A percentile compares a stretch with the other conserved stretches of the same genome.
phyloP scores from a whole-genome alignment of 2,797 vertebrate species.

The Parauchenoglanis ngamensis region DNA sequence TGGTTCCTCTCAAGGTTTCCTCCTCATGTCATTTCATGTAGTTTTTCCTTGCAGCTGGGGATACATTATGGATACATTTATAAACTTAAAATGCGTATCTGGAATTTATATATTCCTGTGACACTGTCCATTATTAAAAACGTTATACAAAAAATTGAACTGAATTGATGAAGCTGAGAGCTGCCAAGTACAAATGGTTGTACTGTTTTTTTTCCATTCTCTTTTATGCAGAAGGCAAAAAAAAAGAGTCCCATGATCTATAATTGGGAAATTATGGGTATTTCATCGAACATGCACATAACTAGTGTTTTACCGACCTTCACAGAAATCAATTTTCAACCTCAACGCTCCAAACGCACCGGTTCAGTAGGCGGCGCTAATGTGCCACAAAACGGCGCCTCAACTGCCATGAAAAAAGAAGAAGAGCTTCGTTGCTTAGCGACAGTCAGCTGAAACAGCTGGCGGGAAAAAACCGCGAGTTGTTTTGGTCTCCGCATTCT shows the following conservation, averaged over 20 bases:
- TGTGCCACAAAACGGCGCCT: background rate
- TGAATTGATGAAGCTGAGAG: background rate
- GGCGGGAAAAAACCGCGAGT: constrained; percentile 5
- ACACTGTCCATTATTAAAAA: no score
- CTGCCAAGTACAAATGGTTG: background rate
- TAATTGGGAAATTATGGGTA: background rate
- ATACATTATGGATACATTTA: no score
- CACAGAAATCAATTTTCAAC: background rate
- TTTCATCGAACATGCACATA: background rate
- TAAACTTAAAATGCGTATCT: no score
- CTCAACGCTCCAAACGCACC: background rate
- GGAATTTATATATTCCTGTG: no score
- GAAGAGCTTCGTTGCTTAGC: constrained; percentile 6
- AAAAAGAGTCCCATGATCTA: background rate
- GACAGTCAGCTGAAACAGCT: constrained; percentile 11
- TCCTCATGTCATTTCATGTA: no score
- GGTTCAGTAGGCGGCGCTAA: background rate
- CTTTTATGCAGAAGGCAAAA: background rate
- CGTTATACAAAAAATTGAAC: no score
- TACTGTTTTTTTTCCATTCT: background rate
- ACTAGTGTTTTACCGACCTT: background rate
- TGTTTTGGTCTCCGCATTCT: background rate
- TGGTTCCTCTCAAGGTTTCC: no score
- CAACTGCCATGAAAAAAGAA: background rate
- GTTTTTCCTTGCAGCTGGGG: no score